Evolutionary conservation across 2,797 vertebrate genomes (phyloP), one percentile per base, ranked within the genome.

Genomic region (Astyanax mexicanus): DNA sequence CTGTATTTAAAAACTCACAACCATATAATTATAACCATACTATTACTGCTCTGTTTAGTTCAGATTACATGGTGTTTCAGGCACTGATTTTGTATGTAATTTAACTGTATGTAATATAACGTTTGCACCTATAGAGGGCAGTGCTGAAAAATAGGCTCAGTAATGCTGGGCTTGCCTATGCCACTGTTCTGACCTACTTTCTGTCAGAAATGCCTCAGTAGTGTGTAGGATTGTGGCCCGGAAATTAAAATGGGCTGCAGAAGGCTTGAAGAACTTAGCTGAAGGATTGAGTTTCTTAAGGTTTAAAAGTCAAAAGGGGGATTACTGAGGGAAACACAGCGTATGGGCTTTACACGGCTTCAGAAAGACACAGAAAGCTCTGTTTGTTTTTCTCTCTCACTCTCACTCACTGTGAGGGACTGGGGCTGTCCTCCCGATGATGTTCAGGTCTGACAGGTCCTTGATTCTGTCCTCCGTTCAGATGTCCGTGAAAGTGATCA

Each of bases 401-500:
- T 25, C 29, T 45, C 10, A 84, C 89, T 91, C 77, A 92, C 92
- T 49, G 68, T 49, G 75, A 77, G 76, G 82, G 57, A 38, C 68
- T 84, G 51, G 81, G 73, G n/a, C 62, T 10, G 0, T 72, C 47
- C 0, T 85, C 72, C 23, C 27, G 66, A n/a, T 78, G 81, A 15
- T 54, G 58, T 75, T 87, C 83, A 13, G 61, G 61, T 82, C 66
- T 87, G 25, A 88, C 60, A 83, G 86, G 80, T 35, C 84, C 81
- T 73, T 65, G 79, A 55, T 68, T 10, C 11, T 74, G 69, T 71
- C 75, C 78, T 1, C 88, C 81, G 61, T 15, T 62, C 19, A 35
- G 52, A 38, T 25, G 72, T 25, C 17, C 38, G 25, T 72, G 7
- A 6, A 71, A 11, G 15, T 78, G 58, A 0, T 73, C 66, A 38